A percentile compares a stretch with the other conserved stretches of the same genome.
phyloP scores from a whole-genome alignment of 2,888 invertebrate genomes.

The Pristionchus entomophagus region DNA sequence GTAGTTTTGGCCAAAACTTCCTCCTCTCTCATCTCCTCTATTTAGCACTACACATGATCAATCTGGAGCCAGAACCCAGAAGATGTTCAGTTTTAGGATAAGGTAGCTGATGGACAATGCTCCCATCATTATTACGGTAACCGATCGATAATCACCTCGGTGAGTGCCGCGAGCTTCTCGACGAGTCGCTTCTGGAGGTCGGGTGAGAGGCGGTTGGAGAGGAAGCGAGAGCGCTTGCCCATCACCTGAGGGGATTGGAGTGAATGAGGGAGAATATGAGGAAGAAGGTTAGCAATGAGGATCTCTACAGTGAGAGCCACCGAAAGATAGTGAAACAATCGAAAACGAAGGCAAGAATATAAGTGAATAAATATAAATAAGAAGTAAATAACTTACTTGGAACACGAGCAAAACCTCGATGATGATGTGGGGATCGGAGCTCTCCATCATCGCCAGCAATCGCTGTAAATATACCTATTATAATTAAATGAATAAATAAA shows the following conservation, averaged over 20 bases:
- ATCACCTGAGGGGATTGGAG: no score
- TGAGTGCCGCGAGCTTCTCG: conserved; percentile 66
- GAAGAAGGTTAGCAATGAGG: background rate
- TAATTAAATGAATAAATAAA: background rate
- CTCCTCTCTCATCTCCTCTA: no score
- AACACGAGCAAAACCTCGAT: conserved; percentile 66
- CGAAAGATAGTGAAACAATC: no score
- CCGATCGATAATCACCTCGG: conserved; percentile 51
- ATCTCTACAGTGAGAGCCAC: no score
- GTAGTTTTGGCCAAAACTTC: no score
- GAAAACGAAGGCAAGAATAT: no score
- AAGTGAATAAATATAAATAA: no score
- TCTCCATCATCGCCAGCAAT: conserved; percentile 65
- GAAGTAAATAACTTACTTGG: conserved; percentile 53
- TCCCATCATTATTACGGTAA: no score
- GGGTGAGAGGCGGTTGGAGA: conserved; percentile 56
- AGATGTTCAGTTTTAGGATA: no score
- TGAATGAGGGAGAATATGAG: background rate
- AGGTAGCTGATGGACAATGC: no score
- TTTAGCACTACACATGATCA: no score
- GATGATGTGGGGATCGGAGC: conserved; percentile 64
- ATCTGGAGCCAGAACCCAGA: no score
- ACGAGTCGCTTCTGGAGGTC: conserved; percentile 60
- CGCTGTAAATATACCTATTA: conserved; percentile 53
- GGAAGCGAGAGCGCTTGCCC: conserved; percentile 70